Base-by-base conservation (phyloP, 2,888 invertebrate genomes). In the Drosophila meridiana region DNA sequence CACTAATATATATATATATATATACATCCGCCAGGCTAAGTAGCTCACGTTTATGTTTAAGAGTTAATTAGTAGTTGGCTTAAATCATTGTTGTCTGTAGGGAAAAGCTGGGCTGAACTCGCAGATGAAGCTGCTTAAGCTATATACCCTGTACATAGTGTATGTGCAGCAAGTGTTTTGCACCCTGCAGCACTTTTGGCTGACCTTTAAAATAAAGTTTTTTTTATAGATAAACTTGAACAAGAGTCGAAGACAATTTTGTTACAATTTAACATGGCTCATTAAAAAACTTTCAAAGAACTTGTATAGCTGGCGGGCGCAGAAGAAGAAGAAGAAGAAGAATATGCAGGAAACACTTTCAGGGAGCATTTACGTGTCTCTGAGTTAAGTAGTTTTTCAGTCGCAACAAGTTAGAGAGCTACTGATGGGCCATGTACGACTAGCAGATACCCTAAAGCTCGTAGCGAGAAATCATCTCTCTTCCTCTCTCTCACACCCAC, bases 41-140 rank as follows among this genome's bases (percentile, higher is more conserved):
- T 32, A 50, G 50, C 50, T 34, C 7, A 48, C n/a, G n/a, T 48
- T 32, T 2, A n/a, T n/a, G 4, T 8, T 30, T 14, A 36, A 14
- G 55, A 9, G 28, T 38, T 55, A 55, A 55, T 55, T 38, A 55
- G 55, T 7, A 20, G 53, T 36, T 52, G 34, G 34, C 34, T 50
- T 32, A 32, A n/a, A 4, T 34, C 11, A 52, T 20, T 52, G n/a
- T 34, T 20, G 11, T 50, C n/a, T 7, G 0, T 7, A 30, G 7
- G 7, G 0, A 30, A 9, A 32, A 32, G 32, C 4, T 9, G n/a
- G 13, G 11, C 3, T 32, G n/a, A 50, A 32, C 8, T 34, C 34
- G 11, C 1, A 52, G 8, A 13, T 34, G 7, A 14, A n/a, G 7
- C 30, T 48, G 36, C 14, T 50, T 9, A 50, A 2, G 28, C 13